Percentiles rank a stretch among this genome's conserved stretches.
phyloP scores from a whole-genome alignment of 2,797 vertebrate species.

The Cebuella pygmaea region DNA sequence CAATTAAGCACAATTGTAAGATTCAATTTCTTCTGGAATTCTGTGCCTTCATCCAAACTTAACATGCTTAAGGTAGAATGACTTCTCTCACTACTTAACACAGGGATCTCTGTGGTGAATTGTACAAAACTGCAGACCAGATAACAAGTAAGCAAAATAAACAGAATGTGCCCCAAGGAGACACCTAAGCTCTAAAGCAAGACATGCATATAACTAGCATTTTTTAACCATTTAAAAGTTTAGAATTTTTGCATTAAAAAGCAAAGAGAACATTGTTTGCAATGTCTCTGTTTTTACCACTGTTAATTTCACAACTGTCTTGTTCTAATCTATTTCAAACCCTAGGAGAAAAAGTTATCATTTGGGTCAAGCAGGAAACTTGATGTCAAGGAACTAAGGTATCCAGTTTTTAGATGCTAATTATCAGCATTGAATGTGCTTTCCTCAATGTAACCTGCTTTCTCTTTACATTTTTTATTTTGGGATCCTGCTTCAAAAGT shows the following conservation, averaged over 20 bases:
- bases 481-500: background rate
- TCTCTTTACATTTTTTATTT: background rate
- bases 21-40: slow-evolving; percentile 71
- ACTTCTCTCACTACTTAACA: slow-evolving; percentile 63
- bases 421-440: background rate
- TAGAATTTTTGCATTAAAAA: background rate
- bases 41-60: slow-evolving; percentile 60
- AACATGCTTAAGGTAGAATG: slow-evolving; percentile 47
- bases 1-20: slow-evolving; percentile 66
- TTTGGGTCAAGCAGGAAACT: background rate
- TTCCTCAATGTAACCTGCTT: background rate
- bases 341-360: background rate
- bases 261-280: background rate
- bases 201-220: background rate
- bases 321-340: background rate
- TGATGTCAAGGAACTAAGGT: background rate
- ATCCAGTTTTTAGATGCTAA: background rate
- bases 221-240: slow-evolving; percentile 18
- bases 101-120: slow-evolving; percentile 49
- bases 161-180: slow-evolving; percentile 38
- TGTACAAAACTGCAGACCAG: slow-evolving; percentile 54
- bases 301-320: background rate
- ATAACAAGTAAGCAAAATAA: slow-evolving; percentile 39
- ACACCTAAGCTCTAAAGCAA: background rate
- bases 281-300: background rate